These are phyloP conservation scores for Nemotelus pantherinus DNA, from an alignment of 2,888 invertebrate genomes.

Conservation along the genomic window DNA sequence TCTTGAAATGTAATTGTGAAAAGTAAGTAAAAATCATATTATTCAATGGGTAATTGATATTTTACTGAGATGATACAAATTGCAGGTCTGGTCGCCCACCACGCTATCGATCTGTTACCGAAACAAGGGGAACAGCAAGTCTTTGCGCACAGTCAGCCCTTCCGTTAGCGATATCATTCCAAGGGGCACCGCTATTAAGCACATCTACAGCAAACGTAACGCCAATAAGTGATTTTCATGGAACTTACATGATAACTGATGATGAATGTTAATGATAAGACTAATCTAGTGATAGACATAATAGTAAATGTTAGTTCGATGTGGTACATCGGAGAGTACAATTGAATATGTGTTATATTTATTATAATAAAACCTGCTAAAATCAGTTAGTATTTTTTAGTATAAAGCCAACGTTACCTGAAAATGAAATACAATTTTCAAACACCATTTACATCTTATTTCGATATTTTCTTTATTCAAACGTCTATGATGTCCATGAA, in stretches of 20 bases:
- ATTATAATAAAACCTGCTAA: constrained; percentile 22
- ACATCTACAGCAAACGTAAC: constrained; percentile 62
- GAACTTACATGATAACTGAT: constrained; percentile 54
- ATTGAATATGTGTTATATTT: constrained; percentile 32
- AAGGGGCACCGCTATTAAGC: constrained; percentile 69
- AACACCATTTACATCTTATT: not conserved
- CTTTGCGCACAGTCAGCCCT: constrained; percentile 77
- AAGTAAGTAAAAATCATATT: constrained; percentile 67
- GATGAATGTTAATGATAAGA: constrained; percentile 33
- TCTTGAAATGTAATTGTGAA: constrained; percentile 79
- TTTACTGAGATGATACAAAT: constrained; percentile 42
- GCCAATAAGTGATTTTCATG: constrained; percentile 63
- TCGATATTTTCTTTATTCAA: constrained; percentile 38
- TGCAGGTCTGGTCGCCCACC: constrained; percentile 76
- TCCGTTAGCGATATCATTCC: constrained; percentile 79
- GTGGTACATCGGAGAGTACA: constrained; percentile 16
- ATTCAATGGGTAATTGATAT: not conserved
- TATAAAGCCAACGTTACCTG: too few species aligned
- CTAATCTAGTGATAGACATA: not conserved
- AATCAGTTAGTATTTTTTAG: not conserved
- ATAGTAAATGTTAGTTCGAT: constrained; percentile 3
- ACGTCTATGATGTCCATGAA: constrained; percentile 32
- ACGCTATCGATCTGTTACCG: constrained; percentile 76
- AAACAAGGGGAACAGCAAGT: constrained; percentile 75
- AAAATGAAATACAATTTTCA: not conserved